phyloP scores from a whole-genome alignment of 2,113 vertebrate species.

The Istiophorus platypterus region DNA sequence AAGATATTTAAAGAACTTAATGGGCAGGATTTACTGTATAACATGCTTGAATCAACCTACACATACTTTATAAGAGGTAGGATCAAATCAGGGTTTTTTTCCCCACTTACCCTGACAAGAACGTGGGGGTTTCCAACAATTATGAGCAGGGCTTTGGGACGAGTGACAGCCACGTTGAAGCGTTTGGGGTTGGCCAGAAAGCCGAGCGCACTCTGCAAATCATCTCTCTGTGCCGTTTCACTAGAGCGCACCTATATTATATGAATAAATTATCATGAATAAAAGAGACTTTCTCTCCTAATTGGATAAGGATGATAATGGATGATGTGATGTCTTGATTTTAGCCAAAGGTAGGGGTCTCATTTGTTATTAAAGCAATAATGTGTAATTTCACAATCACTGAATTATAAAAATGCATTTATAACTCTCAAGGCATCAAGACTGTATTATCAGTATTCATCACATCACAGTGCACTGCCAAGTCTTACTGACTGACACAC shows the following conservation, averaged over 20 bases:
- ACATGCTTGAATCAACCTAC: neutral
- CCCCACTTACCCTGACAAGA: conserved; percentile 88
- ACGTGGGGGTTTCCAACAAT: conserved; percentile 93
- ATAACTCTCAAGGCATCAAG: too few species aligned
- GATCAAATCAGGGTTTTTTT: neutral
- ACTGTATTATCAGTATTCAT: too few species aligned
- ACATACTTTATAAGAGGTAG: neutral
- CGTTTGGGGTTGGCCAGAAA: conserved; percentile 94
- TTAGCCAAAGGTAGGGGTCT: neutral
- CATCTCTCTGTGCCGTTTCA: conserved; percentile 81
- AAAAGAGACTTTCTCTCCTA: neutral
- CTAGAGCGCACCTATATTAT: conserved; percentile 90
- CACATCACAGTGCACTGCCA: too few species aligned
- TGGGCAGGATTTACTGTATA: neutral
- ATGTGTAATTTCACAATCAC: neutral
- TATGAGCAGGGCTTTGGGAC: conserved; percentile 93
- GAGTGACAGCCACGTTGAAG: conserved; percentile 95
- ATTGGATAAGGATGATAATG: neutral
- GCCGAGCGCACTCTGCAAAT: conserved; percentile 84
- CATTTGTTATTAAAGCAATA: neutral
- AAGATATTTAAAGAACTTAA: neutral
- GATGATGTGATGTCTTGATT: neutral
- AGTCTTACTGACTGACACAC: too few species aligned
- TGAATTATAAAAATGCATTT: neutral
- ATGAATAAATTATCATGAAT: too few species aligned